Base-by-base conservation (phyloP, 2,797 vertebrate genomes). In the Aplochiton taeniatus region DNA sequence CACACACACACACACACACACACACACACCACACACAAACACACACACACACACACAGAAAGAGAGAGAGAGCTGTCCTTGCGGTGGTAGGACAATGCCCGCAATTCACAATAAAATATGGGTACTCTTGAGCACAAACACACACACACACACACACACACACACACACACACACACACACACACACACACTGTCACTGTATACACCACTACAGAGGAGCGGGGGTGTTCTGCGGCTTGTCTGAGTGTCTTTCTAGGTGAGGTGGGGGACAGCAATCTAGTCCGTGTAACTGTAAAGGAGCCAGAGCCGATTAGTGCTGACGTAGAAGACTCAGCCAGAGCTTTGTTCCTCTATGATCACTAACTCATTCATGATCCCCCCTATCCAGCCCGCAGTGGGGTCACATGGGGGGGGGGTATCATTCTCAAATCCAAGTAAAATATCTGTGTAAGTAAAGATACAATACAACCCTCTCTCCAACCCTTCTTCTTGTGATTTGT, bases 401-500 rank as follows among this genome's bases (percentile, higher is more conserved):
- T n/a, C n/a, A n/a, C n/a, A n/a, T n/a, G 31, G 31, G 31, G 31
- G 31, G 31, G 31, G 31, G 31, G 2, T 31, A 31, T 31, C 2
- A 31, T 31, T 31, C 6, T 31, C 31, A 31, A 31, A 31, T 31
- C 31, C 6, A 6, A 31, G 31, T 31, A 31, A 31, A 31, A 6
- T 2, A 31, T 31, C 31, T 31, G 31, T 31, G 31, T n/a, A 31
- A 31, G 31, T 6, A n/a, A n/a, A n/a, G n/a, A n/a, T n/a, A n/a
- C n/a, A n/a, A 6, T 31, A 31, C 6, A 31, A 31, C 31, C 31
- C 31, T 31, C 31, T 31, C 3, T 31, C 3, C 31, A 31, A 6
- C 31, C 1, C 9, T 9, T 58, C 70, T 64, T 57, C 48, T 58
- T 68, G 58, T 57, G 53, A 46, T 55, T 48, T 73, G 14, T n/a